Evolutionary conservation across 2,113 vertebrate species (phyloP), one percentile per base, ranked within the genome.

Genomic region (Peucedramus taeniatus): DNA sequence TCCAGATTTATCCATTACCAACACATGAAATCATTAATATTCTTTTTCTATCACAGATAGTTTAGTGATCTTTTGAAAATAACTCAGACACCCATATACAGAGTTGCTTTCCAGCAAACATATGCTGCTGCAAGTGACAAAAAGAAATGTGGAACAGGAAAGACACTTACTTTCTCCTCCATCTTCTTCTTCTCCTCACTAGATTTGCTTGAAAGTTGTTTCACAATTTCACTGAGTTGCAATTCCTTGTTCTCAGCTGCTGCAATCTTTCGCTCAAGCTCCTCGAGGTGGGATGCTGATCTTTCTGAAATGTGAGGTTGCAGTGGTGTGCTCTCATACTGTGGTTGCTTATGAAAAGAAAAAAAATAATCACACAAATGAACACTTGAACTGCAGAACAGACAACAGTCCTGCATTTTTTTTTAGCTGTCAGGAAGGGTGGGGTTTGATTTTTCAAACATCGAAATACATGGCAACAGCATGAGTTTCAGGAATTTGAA

Each of bases 141-240:
- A 89, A 94, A 19, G 23, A 83, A 84, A 80, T 33, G 2, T 59
- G 40, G 57, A 89, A 82, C 22, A 64, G 3, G 10, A 84, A 74
- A 89, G 35, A 63, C 49, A 94, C 96, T 85, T 96, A 99, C 99
- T 98, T 99, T 99, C 86, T 99, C 99, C 79, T 99, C 99, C 97
- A 99, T 97, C 96, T 99, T 99, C 95, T 98, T 99, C 79, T 98
- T 98, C 87, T 99, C 99, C 69, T 99, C 99, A 30, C 94, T 98
- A 54, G 99, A 99, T 95, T 99, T 99, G 64, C 97, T 98, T 70
- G 98, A 96, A 94, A 98, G 98, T 82, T 99, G 98, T 89, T 98
- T 99, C 92, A 98, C 97, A 77, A 98, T 97, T 83, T 99, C 98
- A 77, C 97, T 99, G 87, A 99, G 97, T 15, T 99, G 98, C 39